Evolutionary conservation across 2,888 invertebrate genomes (phyloP).

Genomic region (Polyommatus icarus): DNA sequence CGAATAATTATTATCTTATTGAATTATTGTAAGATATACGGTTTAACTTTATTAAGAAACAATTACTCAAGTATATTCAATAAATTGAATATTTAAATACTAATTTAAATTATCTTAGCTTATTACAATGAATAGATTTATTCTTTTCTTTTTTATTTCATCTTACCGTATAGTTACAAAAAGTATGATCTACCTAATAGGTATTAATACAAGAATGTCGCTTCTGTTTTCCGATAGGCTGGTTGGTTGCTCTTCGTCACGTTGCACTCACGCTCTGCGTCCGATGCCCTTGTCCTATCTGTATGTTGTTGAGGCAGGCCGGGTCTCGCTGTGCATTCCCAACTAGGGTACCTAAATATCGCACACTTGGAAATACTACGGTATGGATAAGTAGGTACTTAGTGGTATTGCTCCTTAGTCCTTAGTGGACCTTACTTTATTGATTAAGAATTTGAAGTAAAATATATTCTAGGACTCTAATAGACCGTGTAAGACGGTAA

Average conservation of each 20-base stretch:
- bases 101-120: neutral
- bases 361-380: neutral
- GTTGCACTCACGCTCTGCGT: conserved; percentile 61
- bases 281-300: conserved; percentile 75
- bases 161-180: neutral
- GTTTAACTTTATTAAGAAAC: neutral
- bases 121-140: neutral
- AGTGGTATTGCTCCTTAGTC: neutral
- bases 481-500: too few relatives aligned
- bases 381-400: neutral
- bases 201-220: neutral
- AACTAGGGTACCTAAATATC: conserved; percentile 33
- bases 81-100: neutral
- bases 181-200: conserved; percentile 8
- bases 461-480: too few relatives aligned
- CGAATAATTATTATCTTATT: neutral
- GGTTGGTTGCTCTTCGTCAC: conserved; percentile 33
- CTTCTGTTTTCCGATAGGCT: conserved; percentile 27
- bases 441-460: too few relatives aligned
- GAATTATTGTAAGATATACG: neutral
- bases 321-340: conserved; percentile 36
- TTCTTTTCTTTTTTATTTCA: neutral
- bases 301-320: conserved; percentile 65
- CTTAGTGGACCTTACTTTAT: neutral
- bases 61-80: neutral